Evolutionary conservation across 2,797 vertebrate species (phyloP).

Genomic region (Euphonia xanthogaster): DNA sequence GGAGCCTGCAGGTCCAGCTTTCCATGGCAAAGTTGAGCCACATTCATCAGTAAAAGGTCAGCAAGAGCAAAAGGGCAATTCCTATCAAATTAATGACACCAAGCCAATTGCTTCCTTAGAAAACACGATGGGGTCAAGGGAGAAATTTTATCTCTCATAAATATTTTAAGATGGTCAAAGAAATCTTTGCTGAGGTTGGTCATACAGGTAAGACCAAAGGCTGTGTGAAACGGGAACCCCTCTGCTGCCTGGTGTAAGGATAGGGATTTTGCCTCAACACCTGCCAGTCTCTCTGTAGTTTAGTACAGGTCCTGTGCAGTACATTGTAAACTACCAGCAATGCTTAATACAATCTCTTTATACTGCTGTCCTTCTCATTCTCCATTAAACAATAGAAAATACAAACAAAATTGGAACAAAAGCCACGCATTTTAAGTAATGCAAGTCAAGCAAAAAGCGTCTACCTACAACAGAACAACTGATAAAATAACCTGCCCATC

Average conservation of each 20-base stretch:
- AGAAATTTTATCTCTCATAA: background rate
- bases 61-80: background rate
- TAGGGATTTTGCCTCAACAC: conserved; percentile 7
- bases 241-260: background rate
- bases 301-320: conserved; percentile 15
- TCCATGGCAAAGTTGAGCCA: conserved; percentile 26
- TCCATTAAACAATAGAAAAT: conserved; percentile 70
- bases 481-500: conserved; percentile 33
- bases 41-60: background rate
- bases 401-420: conserved; percentile 73
- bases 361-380: conserved; percentile 31
- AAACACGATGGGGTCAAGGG: background rate
- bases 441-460: conserved; percentile 41
- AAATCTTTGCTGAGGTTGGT: background rate
- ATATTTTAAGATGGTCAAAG: background rate
- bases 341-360: conserved; percentile 36
- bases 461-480: conserved; percentile 46
- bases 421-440: conserved; percentile 65
- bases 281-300: background rate
- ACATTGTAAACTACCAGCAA: conserved; percentile 38
- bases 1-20: background rate
- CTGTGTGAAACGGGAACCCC: background rate
- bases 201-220: background rate
- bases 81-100: conserved; percentile 7
- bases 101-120: background rate